Base-by-base conservation (phyloP, 2,888 invertebrate genomes). In the Ornithoptera alexandrae region DNA sequence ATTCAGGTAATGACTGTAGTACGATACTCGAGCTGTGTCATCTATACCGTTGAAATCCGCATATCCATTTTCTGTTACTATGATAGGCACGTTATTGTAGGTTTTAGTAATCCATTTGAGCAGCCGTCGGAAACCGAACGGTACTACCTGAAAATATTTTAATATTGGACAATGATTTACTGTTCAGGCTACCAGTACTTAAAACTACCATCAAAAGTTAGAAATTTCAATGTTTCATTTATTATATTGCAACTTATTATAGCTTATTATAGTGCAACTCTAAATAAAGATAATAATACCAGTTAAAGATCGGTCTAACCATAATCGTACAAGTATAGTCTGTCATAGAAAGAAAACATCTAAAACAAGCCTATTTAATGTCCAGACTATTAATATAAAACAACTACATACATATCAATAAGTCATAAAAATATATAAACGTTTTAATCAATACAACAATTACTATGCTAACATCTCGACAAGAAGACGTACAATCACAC, bases 1-100 rank as follows among this genome's bases (percentile, higher is more conserved):
- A 72, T 91, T 90, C 73, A 93, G 74, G 74, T 93, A 93, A 68
- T 89, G 90, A 73, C 94, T 93, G 72, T 93, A 93, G 80, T 94
- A 95, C 3, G 94, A 90, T 4, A 94, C 93, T 36, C 95, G 89
- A 2, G 93, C 88, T 30, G 84, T 82, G 71, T 94, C 93, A 39
- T 94, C 90, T 1, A 93, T 77, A 0, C 90, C 90, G n/a, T 88
- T 88, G 76, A 80, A 92, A 74, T 94, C 94, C 0, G 93, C 92
- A 72, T 89, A 93, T 0, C 94, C 94, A 73, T 93, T 94, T 78
- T 94, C 94, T 0, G 93, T 93, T 1, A 94, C 93, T 68, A 93
- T 92, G 58, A 94, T 92, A 3, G 93, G 90, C 22, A 93, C 86
- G 74, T 93, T 92, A 71, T 90, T 83, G 77, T 94, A 94, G 2